Evolutionary conservation across 2,113 vertebrate species (phyloP).

Genomic region (Ciconia maguari): DNA sequence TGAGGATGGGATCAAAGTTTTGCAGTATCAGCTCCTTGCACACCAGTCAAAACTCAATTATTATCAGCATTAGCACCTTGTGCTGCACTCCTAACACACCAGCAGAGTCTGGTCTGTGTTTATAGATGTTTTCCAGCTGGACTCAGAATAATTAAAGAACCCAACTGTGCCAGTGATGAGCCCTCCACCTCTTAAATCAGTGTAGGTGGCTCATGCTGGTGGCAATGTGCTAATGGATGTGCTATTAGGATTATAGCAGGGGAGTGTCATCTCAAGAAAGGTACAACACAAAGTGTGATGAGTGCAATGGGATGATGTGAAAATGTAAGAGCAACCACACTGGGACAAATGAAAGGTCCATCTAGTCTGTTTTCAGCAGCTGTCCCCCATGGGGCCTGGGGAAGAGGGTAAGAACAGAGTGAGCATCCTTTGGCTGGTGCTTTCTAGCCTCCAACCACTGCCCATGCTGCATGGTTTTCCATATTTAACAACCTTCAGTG

Average conservation of each 20-base stretch:
- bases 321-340: accelerated
- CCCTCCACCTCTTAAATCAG: not conserved
- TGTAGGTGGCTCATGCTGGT: not conserved
- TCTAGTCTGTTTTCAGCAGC: not conserved
- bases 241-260: not conserved
- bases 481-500: not conserved
- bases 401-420: not conserved
- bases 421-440: not conserved
- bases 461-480: not conserved
- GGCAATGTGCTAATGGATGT: accelerated
- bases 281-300: accelerated
- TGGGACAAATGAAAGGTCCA: not conserved
- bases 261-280: not conserved
- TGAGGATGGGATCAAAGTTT: not conserved
- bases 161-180: not conserved
- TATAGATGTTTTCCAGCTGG: not conserved
- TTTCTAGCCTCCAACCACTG: not conserved
- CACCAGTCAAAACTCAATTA: not conserved
- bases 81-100: not conserved
- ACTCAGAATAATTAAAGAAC: not conserved
- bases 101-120: not conserved
- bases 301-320: not conserved
- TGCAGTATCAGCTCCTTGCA: not conserved
- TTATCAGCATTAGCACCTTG: not conserved
- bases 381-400: accelerated